A percentile compares a stretch with the other conserved stretches of the same genome.
phyloP scores from a whole-genome alignment of 2,888 invertebrate species.

The Athalia circularis region DNA sequence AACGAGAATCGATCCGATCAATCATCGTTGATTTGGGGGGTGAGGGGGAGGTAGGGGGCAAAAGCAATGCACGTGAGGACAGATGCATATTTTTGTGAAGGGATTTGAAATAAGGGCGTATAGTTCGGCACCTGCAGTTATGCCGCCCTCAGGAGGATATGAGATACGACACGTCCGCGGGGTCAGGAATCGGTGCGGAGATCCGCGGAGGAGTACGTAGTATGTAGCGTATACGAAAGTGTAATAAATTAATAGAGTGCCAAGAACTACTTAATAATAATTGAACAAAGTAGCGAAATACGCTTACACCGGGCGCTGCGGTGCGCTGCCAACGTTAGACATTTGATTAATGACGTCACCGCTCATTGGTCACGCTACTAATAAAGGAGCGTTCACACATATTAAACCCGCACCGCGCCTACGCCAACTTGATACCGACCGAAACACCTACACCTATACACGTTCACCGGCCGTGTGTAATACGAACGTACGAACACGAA shows the following conservation, averaged over 20 bases:
- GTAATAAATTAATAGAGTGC: slow-evolving; percentile 35
- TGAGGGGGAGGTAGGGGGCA: too few species aligned
- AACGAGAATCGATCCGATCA: too few species aligned
- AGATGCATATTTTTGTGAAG: too few species aligned
- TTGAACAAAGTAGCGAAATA: slow-evolving; percentile 43
- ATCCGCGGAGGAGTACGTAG: not conserved
- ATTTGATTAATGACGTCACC: slow-evolving; percentile 72
- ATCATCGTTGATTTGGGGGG: too few species aligned
- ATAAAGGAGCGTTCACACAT: slow-evolving; percentile 73
- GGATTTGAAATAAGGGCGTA: too few species aligned
- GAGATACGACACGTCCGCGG: too few species aligned
- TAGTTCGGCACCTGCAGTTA: too few species aligned
- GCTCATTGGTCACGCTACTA: slow-evolving; percentile 74
- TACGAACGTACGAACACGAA: not conserved
- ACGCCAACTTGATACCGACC: slow-evolving; percentile 39
- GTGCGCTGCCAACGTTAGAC: slow-evolving; percentile 62
- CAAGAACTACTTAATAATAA: slow-evolving; percentile 30
- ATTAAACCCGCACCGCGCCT: slow-evolving; percentile 65
- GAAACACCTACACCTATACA: not conserved
- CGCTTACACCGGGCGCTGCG: slow-evolving; percentile 1
- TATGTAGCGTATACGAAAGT: not conserved
- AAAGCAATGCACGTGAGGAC: too few species aligned
- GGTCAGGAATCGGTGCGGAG: not conserved
- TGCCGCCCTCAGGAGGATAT: too few species aligned
- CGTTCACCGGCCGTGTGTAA: not conserved